Evolutionary conservation across 2,888 invertebrate species (phyloP).

Genomic region (Eupsilia transversa): DNA sequence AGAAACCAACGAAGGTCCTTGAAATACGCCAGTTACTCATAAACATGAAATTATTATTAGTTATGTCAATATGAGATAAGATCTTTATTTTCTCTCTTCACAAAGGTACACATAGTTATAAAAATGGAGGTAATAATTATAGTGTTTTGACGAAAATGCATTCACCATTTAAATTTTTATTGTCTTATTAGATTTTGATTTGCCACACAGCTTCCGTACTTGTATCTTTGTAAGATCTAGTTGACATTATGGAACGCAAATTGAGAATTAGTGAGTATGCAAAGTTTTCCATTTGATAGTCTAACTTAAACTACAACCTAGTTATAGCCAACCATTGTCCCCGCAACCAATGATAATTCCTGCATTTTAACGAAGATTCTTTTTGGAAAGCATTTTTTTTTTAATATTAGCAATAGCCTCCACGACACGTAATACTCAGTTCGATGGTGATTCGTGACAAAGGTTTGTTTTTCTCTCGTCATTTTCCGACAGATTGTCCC

Average conservation of each 20-base stretch:
- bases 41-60: neutral
- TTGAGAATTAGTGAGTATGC: neutral
- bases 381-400: too few species aligned
- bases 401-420: conserved; percentile 31
- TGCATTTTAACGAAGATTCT: neutral
- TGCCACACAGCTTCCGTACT: neutral
- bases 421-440: conserved; percentile 61
- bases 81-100: too few species aligned
- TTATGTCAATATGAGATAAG: too few species aligned
- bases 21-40: too few species aligned
- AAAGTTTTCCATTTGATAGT: neutral
- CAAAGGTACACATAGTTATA: too few species aligned
- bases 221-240: neutral
- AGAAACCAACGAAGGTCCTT: neutral
- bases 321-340: neutral
- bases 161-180: neutral
- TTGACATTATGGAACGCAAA: neutral
- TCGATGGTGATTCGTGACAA: conserved; percentile 71
- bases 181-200: neutral
- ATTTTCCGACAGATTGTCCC: conserved; percentile 82
- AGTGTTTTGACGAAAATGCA: neutral
- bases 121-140: too few species aligned
- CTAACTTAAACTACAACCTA: neutral
- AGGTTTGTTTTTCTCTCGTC: conserved; percentile 85
- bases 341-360: neutral